A percentile compares a stretch with the other conserved stretches of the same genome.
Evolutionary conservation across 2,113 vertebrate genomes (phyloP).

Genomic region (Numenius arquata): DNA sequence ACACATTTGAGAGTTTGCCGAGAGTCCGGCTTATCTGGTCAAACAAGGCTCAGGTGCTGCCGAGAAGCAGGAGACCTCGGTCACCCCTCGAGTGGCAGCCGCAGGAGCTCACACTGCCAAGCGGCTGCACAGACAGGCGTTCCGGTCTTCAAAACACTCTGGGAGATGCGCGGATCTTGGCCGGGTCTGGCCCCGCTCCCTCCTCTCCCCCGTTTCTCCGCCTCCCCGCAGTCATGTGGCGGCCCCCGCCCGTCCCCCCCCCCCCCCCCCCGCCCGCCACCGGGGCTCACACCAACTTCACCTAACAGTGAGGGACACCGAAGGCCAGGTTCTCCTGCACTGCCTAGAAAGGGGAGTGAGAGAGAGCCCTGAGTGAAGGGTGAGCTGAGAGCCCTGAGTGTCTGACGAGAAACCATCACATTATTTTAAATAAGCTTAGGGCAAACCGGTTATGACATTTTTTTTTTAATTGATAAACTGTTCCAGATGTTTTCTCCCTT

Average conservation of each 20-base stretch:
- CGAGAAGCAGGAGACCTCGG: background rate
- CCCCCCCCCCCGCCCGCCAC: background rate
- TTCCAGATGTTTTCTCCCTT: constrained; percentile 40
- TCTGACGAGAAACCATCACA: constrained; percentile 45
- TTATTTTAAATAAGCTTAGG: constrained; percentile 19
- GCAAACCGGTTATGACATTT: background rate
- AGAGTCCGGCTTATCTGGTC: background rate
- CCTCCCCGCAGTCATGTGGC: constrained; percentile 59
- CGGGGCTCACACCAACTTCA: constrained; percentile 41
- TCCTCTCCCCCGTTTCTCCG: constrained; percentile 19
- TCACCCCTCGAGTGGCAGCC: constrained; percentile 8
- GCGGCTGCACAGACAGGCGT: background rate
- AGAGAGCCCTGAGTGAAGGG: background rate
- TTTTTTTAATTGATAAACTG: constrained; percentile 37
- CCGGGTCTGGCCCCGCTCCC: constrained; percentile 29
- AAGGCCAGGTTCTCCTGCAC: background rate
- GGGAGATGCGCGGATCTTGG: background rate
- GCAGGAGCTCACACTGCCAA: background rate
- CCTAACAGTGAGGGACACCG: constrained; percentile 40
- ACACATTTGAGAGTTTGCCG: background rate
- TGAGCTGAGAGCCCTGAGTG: background rate
- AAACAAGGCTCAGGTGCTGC: background rate
- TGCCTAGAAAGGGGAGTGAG: background rate
- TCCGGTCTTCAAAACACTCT: background rate
- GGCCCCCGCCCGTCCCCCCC: constrained; percentile 14